Evolutionary conservation across 2,113 vertebrate species (phyloP).

Genomic region (Perccottus glenii): DNA sequence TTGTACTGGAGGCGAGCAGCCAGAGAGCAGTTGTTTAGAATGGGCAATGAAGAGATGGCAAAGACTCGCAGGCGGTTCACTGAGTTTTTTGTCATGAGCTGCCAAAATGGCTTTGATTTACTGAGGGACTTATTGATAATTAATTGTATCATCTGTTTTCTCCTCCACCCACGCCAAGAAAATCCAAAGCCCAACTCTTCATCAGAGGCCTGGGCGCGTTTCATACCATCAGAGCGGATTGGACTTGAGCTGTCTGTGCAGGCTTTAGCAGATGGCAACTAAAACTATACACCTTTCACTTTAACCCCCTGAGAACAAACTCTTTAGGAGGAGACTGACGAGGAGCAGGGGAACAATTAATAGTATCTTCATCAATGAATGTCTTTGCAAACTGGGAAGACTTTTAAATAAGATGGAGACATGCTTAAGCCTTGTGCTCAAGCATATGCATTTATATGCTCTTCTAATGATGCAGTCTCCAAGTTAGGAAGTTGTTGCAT

Average conservation of each 20-base stretch:
- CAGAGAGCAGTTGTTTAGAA: constrained; percentile 85
- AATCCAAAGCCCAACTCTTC: constrained; percentile 75
- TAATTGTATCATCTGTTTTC: constrained; percentile 86
- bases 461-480: no score
- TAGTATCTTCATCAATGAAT: constrained; percentile 40
- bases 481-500: no score
- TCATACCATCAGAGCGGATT: constrained; percentile 65
- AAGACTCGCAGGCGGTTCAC: constrained; percentile 64
- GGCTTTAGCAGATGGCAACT: constrained; percentile 76
- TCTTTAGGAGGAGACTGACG: constrained; percentile 52
- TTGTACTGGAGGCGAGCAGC: constrained; percentile 70
- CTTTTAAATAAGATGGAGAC: constrained; percentile 23
- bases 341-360: constrained; percentile 58
- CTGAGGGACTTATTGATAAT: constrained; percentile 84
- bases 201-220: constrained; percentile 73
- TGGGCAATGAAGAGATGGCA: constrained; percentile 79
- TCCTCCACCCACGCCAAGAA: constrained; percentile 77
- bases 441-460: constrained; percentile 7
- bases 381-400: constrained; percentile 29
- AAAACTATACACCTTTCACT: constrained; percentile 67
- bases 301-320: constrained; percentile 51
- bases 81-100: constrained; percentile 70
- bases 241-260: constrained; percentile 61
- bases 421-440: no score
- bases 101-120: constrained; percentile 85